Evolutionary conservation across 2,888 invertebrate species (phyloP), one percentile per base, ranked within the genome.

Genomic region (Polydrusus pterygomalis): DNA sequence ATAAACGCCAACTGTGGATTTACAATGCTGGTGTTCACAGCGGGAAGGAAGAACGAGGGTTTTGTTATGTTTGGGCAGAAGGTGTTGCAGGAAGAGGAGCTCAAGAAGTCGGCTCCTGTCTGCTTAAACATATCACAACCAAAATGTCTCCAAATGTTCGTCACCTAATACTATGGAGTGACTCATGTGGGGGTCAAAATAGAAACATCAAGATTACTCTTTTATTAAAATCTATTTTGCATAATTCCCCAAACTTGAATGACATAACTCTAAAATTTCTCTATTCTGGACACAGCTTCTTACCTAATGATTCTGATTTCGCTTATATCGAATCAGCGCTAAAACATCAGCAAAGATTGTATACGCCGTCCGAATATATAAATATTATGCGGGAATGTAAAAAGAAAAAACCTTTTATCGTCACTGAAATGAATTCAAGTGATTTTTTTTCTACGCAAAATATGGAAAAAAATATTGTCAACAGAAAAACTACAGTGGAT

Each of bases 1-100:
- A 81, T 64, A 82, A 82, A 65, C 70, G 81, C 9, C 81, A 82
- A 54, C 74, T 83, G 15, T 82, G 82, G 77, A 70, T 83, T 2
- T 78, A n/a, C n/a, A n/a, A n/a, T n/a, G n/a, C n/a, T n/a, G n/a
- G n/a, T n/a, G n/a, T n/a, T n/a, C n/a, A n/a, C n/a, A n/a, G n/a
- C n/a, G n/a, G n/a, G n/a, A n/a, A n/a, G n/a, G n/a, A n/a, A n/a
- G n/a, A n/a, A n/a, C 82, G 72, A 83, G 82, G 65, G 71, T n/a
- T n/a, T n/a, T n/a, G n/a, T n/a, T n/a, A n/a, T n/a, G n/a, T n/a
- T n/a, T n/a, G n/a, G n/a, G n/a, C n/a, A n/a, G n/a, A n/a, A n/a
- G n/a, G n/a, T n/a, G n/a, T n/a, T n/a, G n/a, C n/a, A n/a, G n/a
- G n/a, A n/a, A n/a, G n/a, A n/a, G n/a, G n/a, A n/a, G n/a, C n/a